Evolutionary conservation across 2,888 invertebrate species (phyloP).

Genomic region (Drosophila setosimentum): DNA sequence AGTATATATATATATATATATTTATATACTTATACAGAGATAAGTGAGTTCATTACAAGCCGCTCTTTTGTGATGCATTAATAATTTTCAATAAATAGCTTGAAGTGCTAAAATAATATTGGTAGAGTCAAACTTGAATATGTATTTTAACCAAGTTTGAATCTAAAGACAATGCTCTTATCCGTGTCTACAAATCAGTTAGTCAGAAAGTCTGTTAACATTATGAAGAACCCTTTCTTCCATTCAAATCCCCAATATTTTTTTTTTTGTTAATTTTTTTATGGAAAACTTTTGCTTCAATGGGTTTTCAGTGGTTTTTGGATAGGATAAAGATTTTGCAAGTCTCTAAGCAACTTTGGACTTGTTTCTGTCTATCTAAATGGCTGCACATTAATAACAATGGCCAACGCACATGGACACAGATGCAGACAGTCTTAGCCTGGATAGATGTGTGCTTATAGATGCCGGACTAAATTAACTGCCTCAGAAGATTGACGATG

Average conservation of each 20-base stretch:
- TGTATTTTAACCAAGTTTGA: not conserved
- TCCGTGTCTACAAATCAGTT: not conserved
- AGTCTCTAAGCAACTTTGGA: constrained; percentile 4
- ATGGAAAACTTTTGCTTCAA: not conserved
- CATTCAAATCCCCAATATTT: not conserved
- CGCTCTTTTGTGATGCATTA: not conserved
- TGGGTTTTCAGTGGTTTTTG: not conserved
- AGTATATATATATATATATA: too few relatives aligned
- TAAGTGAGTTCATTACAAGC: not conserved
- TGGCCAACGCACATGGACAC: constrained; percentile 23
- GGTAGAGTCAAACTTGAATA: not conserved
- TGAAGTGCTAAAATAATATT: not conserved
- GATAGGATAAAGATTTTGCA: not conserved
- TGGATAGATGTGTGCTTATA: constrained; percentile 29
- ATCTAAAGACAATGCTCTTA: not conserved
- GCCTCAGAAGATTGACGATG: constrained; percentile 64
- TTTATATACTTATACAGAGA: too few relatives aligned
- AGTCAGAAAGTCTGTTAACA: too few relatives aligned
- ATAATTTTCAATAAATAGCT: not conserved
- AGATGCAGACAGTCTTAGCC: constrained; percentile 23
- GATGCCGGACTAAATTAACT: constrained; percentile 63
- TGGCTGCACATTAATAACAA: constrained; percentile 54
- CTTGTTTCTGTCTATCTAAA: constrained; percentile 51
- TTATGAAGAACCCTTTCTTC: not conserved
- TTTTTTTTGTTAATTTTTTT: not conserved